These are phyloP conservation scores for Porites lobata DNA, from an alignment of 92 coral and sea anemone species.

Conservation along the genomic window DNA sequence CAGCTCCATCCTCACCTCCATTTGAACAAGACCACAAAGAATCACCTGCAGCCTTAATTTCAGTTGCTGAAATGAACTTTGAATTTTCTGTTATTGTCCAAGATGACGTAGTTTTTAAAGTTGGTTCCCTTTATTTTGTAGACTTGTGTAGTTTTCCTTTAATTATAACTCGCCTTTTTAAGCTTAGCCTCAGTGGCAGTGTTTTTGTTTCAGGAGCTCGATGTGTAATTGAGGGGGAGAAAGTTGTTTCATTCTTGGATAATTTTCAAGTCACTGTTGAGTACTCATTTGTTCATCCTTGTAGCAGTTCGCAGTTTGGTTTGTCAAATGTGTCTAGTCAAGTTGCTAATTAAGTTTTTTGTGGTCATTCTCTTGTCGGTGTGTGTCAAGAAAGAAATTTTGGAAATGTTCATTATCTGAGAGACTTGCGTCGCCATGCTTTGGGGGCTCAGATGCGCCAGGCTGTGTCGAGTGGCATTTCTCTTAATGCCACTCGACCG, in stretches of 20 bases:
- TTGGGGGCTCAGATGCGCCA: slow-evolving; percentile 55
- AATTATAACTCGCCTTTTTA: not conserved
- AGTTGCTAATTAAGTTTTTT: slow-evolving; percentile 14
- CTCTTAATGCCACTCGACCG: slow-evolving; percentile 51
- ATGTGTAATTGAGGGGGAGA: slow-evolving; percentile 4
- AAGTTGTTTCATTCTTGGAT: slow-evolving; percentile 11
- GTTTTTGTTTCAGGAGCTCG: not conserved
- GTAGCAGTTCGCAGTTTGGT: slow-evolving; percentile 14
- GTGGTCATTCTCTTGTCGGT: slow-evolving; percentile 28
- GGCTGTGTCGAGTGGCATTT: slow-evolving; percentile 58
- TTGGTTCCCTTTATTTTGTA: slow-evolving; percentile 9
- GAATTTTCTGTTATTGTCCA: slow-evolving; percentile 2
- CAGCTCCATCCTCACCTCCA: no score
- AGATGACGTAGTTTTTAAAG: not conserved
- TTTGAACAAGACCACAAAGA: no score
- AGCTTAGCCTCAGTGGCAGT: not conserved
- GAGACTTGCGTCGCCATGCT: slow-evolving; percentile 57
- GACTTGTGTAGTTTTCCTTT: slow-evolving; percentile 16
- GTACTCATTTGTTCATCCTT: slow-evolving; percentile 15
- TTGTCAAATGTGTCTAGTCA: slow-evolving; percentile 15
- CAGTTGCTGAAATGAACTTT: not conserved
- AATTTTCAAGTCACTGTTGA: slow-evolving; percentile 20
- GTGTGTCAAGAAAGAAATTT: slow-evolving; percentile 45
- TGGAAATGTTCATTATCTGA: slow-evolving; percentile 59
- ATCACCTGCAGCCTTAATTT: not conserved